Evolutionary conservation across 2,797 vertebrate species (phyloP), one percentile per base, ranked within the genome.

Genomic region (Bovichtus diacanthus): DNA sequence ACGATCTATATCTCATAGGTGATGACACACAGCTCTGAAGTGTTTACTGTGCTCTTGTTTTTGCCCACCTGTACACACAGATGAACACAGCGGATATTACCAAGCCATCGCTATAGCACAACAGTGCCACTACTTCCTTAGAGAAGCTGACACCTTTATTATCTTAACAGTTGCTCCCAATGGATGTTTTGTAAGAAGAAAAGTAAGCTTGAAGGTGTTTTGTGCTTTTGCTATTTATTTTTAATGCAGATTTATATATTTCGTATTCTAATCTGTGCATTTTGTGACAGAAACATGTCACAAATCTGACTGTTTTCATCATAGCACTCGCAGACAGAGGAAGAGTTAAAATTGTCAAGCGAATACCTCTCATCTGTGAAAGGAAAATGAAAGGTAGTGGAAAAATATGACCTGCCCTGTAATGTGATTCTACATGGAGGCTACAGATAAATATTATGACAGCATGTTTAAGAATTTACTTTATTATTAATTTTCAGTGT

Each of bases 161-260:
- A 18, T 85, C 61, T 63, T 92, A 2, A 79, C 74, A 6, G 81
- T 83, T 31, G 51, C 82, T 9, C 70, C 72, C n/a, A 34, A 63
- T 18, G 81, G 90, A 21, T 93, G 93, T 81, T 93, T 91, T 58
- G 80, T 93, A 38, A 88, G 64, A 67, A 87, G 38, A 84, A 56
- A 73, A 56, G 91, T 92, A 59, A 83, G 87, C 4, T 49, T 0
- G 34, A 41, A 5, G 27, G 3, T 13, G 1, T 41, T 0, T 21
- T 47, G 23, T 65, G 11, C 15, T 9, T 19, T 18, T 50, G n/a
- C 2, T 70, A 2, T 64, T 29, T 2, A 23, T 43, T 55, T 61
- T 39, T 1, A 23, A 23, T 59, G 18, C 19, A 39, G 3, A n/a
- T 51, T 11, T 29, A 1, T 4, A 29, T 6, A 23, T 60, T 27